Conservation (phyloP, 2,888 invertebrate species). For the Rhagium mordax region DNA sequence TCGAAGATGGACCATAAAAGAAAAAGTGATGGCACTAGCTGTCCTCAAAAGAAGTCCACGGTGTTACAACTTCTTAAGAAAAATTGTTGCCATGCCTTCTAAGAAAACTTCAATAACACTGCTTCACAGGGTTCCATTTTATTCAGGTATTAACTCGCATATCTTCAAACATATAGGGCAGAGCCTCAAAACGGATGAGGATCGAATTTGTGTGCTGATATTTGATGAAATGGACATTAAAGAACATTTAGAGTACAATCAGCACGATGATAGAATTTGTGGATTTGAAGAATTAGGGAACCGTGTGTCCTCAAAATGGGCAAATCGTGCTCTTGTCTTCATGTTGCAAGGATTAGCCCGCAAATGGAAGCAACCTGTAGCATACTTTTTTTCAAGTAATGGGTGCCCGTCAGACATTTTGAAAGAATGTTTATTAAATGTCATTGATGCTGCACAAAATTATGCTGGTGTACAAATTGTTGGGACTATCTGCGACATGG, state of each 20-base stretch:
- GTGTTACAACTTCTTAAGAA: too few relatives aligned
- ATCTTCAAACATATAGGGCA: constrained; percentile 35
- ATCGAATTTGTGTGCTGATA: constrained; percentile 30
- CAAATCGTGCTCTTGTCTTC: constrained; percentile 46
- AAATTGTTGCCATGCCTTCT: constrained; percentile 35
- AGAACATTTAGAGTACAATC: constrained; percentile 37
- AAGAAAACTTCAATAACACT: constrained; percentile 19
- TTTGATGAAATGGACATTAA: constrained; percentile 42
- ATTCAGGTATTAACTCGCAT: constrained; percentile 31
- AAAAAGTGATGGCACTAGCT: constrained; percentile 35
- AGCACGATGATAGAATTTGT: constrained; percentile 20
- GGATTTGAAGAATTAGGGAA: constrained; percentile 39
- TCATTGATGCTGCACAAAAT: constrained; percentile 31
- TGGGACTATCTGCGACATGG: constrained; percentile 47
- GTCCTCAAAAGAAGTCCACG: constrained; percentile 38
- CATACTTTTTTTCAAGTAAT: constrained; percentile 44
- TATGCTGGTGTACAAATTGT: constrained; percentile 40
- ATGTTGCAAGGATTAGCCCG: too few relatives aligned
- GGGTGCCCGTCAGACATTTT: constrained; percentile 28
- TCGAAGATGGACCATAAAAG: constrained; percentile 34
- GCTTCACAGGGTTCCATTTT: constrained; percentile 26
- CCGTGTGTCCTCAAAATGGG: constrained; percentile 21
- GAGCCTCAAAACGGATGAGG: constrained; percentile 14
- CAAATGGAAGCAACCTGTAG: constrained; percentile 51
- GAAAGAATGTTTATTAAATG: constrained; percentile 24